Evolutionary conservation across 2,113 vertebrate species (phyloP).

Genomic region (Steatornis caripensis): DNA sequence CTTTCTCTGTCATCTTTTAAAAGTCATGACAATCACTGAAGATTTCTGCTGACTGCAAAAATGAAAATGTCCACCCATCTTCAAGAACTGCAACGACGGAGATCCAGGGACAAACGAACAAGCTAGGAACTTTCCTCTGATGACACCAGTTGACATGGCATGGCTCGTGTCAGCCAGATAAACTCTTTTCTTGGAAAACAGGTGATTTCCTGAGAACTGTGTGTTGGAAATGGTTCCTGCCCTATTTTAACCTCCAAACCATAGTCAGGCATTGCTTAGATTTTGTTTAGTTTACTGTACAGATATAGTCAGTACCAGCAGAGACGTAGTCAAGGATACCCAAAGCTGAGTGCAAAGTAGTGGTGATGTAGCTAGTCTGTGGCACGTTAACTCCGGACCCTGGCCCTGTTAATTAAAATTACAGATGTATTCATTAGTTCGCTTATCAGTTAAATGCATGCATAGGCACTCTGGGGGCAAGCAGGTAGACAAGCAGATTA

Average conservation of each 20-base stretch:
- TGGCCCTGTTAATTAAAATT: neutral
- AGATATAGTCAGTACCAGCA: neutral
- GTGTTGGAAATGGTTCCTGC: neutral
- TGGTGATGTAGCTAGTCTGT: neutral
- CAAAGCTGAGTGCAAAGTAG: neutral
- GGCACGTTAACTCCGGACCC: neutral
- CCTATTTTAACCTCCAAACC: neutral
- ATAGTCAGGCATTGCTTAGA: neutral
- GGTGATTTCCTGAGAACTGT: neutral
- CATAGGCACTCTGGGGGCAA: neutral
- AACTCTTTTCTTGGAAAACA: neutral
- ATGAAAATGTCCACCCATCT: neutral
- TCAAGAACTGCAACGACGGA: neutral
- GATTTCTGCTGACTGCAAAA: neutral
- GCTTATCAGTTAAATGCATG: neutral
- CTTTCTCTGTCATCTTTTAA: neutral
- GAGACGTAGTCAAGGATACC: neutral
- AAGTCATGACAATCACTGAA: neutral
- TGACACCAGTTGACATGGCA: neutral
- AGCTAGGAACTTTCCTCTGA: neutral
- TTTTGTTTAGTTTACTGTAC: neutral
- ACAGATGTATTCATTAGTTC: neutral
- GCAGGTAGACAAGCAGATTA: neutral
- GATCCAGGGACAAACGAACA: neutral
- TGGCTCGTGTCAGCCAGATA: neutral